These are phyloP conservation scores for Cottoperca gobio DNA, from an alignment of 2,797 vertebrate genomes.

Conservation along the genomic window DNA sequence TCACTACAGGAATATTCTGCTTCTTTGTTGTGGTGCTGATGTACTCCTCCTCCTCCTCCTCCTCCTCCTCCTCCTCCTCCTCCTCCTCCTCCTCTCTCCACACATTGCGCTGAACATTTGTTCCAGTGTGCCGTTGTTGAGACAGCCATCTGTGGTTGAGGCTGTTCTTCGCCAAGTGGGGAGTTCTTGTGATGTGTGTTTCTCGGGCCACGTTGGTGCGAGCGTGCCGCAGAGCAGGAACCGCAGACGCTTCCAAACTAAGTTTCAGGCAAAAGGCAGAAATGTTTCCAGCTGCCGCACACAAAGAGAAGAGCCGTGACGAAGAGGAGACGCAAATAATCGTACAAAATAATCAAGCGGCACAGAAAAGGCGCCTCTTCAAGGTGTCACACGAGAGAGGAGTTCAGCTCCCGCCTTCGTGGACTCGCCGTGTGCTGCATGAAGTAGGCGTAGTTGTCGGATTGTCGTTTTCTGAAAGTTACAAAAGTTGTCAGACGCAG, in stretches of 20 bases:
- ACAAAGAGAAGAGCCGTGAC: not conserved
- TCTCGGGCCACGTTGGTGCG: slow-evolving; percentile 31
- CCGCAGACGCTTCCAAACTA: too few relatives aligned
- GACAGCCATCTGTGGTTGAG: slow-evolving; percentile 51
- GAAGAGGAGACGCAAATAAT: not conserved
- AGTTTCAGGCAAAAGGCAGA: not conserved
- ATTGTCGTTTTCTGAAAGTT: not conserved
- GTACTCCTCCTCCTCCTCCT: slow-evolving; percentile 48
- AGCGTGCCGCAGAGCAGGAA: slow-evolving; percentile 14
- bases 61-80: too few relatives aligned
- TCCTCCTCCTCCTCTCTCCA: slow-evolving; percentile 49
- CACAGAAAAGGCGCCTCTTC: too few relatives aligned
- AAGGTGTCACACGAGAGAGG: not conserved
- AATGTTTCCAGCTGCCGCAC: not conserved
- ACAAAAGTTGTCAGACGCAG: not conserved
- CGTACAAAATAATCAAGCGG: not conserved
- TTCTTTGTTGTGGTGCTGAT: slow-evolving; percentile 25
- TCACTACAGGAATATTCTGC: slow-evolving; percentile 2
- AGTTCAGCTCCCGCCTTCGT: too few relatives aligned
- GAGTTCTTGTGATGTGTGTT: slow-evolving; percentile 44
- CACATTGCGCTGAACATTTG: slow-evolving; percentile 50
- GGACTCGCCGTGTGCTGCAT: not conserved
- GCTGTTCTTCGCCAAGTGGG: slow-evolving; percentile 21
- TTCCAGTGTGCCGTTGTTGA: slow-evolving; percentile 22
- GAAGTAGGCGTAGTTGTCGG: not conserved